These are phyloP conservation scores for Turritopsis dohrnii DNA, from an alignment of 30 jellyfish, hydroid and myxozoan species.

Conservation along the genomic window DNA sequence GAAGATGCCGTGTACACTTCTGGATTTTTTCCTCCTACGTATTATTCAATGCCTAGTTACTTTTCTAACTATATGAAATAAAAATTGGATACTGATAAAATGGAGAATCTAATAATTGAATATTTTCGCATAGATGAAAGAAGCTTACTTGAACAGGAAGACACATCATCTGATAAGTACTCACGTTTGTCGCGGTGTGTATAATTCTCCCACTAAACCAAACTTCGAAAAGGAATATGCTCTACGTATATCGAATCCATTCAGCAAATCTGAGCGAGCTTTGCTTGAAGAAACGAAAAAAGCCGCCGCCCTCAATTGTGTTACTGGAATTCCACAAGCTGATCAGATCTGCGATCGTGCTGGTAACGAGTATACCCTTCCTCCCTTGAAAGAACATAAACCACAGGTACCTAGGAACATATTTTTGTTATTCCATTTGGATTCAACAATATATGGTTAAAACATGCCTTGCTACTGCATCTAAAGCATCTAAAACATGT, in stretches of 20 bases:
- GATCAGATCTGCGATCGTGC: background rate
- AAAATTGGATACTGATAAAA: no score
- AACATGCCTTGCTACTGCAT: background rate
- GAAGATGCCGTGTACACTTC: no score
- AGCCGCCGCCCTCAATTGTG: constrained; percentile 34
- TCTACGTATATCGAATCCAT: constrained; percentile 53
- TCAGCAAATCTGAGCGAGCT: constrained; percentile 55
- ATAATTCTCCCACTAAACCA: constrained; percentile 46
- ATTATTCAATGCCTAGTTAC: background rate
- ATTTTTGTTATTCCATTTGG: background rate
- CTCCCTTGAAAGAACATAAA: background rate
- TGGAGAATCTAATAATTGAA: background rate
- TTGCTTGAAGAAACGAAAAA: constrained; percentile 32
- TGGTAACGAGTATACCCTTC: background rate
- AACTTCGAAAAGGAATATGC: constrained; percentile 44
- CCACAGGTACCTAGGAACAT: constrained; percentile 19
- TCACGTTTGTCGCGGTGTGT: constrained; percentile 55
- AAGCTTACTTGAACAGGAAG: constrained; percentile 38
- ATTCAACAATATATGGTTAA: background rate
- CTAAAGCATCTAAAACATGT: background rate
- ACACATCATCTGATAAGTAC: constrained; percentile 77
- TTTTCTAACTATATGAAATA: no score
- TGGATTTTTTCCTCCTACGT: background rate
- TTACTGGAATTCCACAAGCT: constrained; percentile 41
- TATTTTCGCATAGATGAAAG: background rate